Base-by-base conservation (phyloP, 2,797 vertebrate genomes). In the Manis pentadactyla region DNA sequence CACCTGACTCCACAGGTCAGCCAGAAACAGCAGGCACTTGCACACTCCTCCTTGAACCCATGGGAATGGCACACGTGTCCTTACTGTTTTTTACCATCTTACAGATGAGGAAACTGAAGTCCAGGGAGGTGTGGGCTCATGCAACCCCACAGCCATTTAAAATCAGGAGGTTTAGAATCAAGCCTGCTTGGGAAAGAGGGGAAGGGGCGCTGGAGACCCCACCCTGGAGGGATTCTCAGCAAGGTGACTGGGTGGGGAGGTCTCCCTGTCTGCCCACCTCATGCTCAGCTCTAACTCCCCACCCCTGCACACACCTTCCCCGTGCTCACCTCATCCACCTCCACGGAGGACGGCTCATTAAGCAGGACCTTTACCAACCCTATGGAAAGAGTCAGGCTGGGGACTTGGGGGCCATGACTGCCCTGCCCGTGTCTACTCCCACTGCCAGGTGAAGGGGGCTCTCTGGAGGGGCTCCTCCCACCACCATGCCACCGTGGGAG, bases 341-440 rank as follows among this genome's bases (percentile, higher is more conserved):
- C 92, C 84, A 98, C 92, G 0, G 98, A 98, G 11, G 98, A 6
- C 0, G 98, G 98, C 14, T 99, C 97, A 0, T 97, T 98, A 90
- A 99, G 93, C 84, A 98, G 95, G 9, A 87, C 69, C 94, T 98
- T 98, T 61, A 99, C 96, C 85, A 99, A 69, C 79, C 98, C 99
- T 99, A 89, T 1, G 92, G 87, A 92, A 83, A 77, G 68, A 97
- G 92, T 31, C n/a, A 83, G 37, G 75, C 51, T 3, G 42, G 69
- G 51, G 69, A 8, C 11, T 51, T 64, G 79, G 37, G 51, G 79
- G 6, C 74, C 39, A 71, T 2, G 3, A 23, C 57, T 10, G 19
- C 59, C 75, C n/a, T 42, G 79, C 7, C 2, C 25, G 42, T 25
- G 63, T 15, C 81, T 46, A 34, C 7, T 27, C 61, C 51, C 63